Conservation (phyloP, 2,888 invertebrate genomes). For the Mythimna lalbum region DNA sequence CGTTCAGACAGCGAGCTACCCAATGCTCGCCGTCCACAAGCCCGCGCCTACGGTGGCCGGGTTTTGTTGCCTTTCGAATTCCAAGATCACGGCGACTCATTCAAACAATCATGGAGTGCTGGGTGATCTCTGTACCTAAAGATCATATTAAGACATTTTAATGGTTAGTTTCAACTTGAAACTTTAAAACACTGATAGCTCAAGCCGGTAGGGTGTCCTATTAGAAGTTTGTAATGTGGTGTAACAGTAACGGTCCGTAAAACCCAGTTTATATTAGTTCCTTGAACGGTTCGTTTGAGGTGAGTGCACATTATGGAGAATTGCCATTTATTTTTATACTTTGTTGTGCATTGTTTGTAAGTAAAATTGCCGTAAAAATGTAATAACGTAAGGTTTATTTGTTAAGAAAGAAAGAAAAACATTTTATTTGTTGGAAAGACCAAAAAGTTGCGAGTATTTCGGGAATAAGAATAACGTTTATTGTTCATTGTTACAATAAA, state of each 20-base stretch:
- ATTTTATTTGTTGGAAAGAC: too few relatives aligned
- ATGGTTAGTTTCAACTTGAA: slow-evolving; percentile 32
- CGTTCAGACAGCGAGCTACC: too few relatives aligned
- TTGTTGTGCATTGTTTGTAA: slow-evolving; percentile 19
- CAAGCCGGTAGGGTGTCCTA: slow-evolving; percentile 37
- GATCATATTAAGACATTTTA: slow-evolving; percentile 19
- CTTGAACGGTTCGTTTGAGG: slow-evolving; percentile 58
- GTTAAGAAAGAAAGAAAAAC: too few relatives aligned
- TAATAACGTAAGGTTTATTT: slow-evolving; percentile 6
- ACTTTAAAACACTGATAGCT: slow-evolving; percentile 37
- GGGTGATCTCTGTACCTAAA: too few relatives aligned
- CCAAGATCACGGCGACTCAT: too few relatives aligned
- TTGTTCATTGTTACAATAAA: too few relatives aligned
- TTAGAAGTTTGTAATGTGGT: slow-evolving; percentile 63
- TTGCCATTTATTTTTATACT: slow-evolving; percentile 55
- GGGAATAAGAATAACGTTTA: too few relatives aligned
- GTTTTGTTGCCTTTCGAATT: too few relatives aligned
- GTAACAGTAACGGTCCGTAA: slow-evolving; percentile 61
- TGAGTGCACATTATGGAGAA: slow-evolving; percentile 54
- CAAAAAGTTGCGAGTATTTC: too few relatives aligned
- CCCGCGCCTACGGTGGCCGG: too few relatives aligned
- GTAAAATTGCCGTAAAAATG: slow-evolving; percentile 24
- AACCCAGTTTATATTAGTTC: slow-evolving; percentile 60
- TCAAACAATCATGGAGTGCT: too few relatives aligned
- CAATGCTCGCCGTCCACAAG: too few relatives aligned